A percentile compares a stretch with the other conserved stretches of the same genome.
Conservation (phyloP, 2,888 invertebrate species). For the Alentia gelatinosa region DNA sequence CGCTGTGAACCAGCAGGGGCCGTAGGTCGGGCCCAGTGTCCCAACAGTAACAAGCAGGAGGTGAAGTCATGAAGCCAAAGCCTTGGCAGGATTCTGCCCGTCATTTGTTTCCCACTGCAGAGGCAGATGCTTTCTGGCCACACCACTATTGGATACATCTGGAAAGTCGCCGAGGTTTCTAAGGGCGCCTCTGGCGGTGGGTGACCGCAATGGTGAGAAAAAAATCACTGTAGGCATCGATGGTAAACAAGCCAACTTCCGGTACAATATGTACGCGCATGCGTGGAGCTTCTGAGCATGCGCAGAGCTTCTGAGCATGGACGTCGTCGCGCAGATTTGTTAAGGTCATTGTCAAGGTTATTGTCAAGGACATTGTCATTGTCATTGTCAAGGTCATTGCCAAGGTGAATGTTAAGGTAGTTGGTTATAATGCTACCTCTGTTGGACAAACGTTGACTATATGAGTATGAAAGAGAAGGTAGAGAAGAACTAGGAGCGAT, state of each 20-base stretch:
- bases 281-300: not conserved
- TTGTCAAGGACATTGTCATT: not conserved
- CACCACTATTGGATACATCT: slow-evolving; percentile 9
- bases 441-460: too few species aligned
- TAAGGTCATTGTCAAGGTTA: not conserved
- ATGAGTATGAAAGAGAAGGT: too few species aligned
- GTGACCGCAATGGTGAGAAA: not conserved
- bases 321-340: not conserved
- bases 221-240: not conserved
- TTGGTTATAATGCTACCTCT: too few species aligned
- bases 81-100: not conserved
- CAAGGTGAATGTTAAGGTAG: too few species aligned
- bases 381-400: too few species aligned
- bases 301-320: not conserved
- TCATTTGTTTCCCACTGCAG: not conserved
- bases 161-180: not conserved
- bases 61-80: not conserved
- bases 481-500: too few species aligned
- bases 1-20: not conserved
- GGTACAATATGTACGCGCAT: not conserved
- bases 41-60: not conserved
- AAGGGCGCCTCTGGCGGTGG: not conserved
- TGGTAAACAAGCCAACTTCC: not conserved
- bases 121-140: not conserved
- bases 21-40: not conserved